These are phyloP conservation scores for Halichoerus grypus DNA, from an alignment of 2,113 vertebrate species.

Conservation along the genomic window DNA sequence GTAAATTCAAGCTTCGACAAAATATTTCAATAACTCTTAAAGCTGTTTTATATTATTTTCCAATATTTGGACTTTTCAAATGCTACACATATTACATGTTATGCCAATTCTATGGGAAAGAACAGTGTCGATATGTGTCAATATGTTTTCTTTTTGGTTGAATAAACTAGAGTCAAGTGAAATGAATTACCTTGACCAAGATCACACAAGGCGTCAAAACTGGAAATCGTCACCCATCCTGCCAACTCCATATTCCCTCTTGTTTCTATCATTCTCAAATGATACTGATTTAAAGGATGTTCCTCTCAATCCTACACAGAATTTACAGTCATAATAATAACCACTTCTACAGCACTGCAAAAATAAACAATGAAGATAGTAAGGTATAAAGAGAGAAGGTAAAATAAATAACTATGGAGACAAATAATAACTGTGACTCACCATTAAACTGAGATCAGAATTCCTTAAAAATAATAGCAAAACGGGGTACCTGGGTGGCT, in stretches of 20 bases:
- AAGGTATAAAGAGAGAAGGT: not conserved
- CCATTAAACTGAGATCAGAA: not conserved
- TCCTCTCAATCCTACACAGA: conserved; percentile 8
- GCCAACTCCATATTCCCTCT: not conserved
- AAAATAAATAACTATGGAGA: not conserved
- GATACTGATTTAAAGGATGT: not conserved
- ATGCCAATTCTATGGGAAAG: not conserved
- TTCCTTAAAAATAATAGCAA: not conserved
- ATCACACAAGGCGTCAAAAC: not conserved
- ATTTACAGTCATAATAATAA: conserved; percentile 5
- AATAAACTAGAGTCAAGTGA: not conserved
- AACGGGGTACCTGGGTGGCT: not conserved
- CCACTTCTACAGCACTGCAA: not conserved
- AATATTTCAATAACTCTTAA: not conserved
- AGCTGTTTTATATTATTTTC: conserved; percentile 11
- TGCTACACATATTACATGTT: not conserved
- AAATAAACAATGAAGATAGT: not conserved
- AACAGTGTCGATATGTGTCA: not conserved
- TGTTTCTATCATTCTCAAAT: not conserved
- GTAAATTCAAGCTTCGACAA: not conserved
- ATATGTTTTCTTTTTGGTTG: not conserved
- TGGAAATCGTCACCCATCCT: not conserved
- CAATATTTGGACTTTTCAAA: conserved; percentile 8
- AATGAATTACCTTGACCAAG: not conserved
- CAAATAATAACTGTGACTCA: not conserved